Conservation (phyloP, 2,797 vertebrate genomes). For the Sebastes jordani region DNA sequence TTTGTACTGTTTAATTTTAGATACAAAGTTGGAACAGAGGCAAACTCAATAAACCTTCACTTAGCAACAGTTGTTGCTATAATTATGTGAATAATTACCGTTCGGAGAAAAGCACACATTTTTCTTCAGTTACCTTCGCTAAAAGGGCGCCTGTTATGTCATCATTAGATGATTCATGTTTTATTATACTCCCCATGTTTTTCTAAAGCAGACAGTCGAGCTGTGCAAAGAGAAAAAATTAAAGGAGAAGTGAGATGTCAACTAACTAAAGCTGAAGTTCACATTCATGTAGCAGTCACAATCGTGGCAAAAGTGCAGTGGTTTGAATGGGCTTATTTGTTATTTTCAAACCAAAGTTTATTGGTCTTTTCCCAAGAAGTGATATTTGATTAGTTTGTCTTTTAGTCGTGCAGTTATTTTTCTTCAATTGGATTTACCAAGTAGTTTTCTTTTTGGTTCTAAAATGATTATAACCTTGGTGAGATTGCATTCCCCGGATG, state of each 20-base stretch:
- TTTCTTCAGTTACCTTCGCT: conserved; percentile 1
- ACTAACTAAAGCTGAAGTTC: background rate
- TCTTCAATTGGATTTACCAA: background rate
- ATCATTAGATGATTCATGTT: conserved; percentile 9
- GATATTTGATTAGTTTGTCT: background rate
- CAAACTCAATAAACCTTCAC: conserved; percentile 17
- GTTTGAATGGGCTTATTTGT: background rate
- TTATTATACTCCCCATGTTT: conserved; percentile 5
- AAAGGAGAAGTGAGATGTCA: conserved; percentile 11
- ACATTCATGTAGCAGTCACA: background rate
- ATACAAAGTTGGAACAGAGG: background rate
- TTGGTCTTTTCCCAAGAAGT: background rate
- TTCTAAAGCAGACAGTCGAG: background rate
- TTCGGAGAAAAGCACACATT: conserved; percentile 3
- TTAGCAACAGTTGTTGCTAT: conserved; percentile 12
- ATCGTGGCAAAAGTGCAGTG: background rate
- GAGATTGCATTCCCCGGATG: background rate
- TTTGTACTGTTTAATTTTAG: conserved; percentile 21
- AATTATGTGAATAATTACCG: conserved; percentile 26
- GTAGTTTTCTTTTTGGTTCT: background rate
- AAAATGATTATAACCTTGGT: background rate
- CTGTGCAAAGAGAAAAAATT: background rate
- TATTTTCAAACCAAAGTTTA: background rate
- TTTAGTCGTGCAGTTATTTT: background rate
- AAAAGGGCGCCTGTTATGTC: conserved; percentile 17